phyloP scores from a whole-genome alignment of 2,888 invertebrate genomes.

The Diplolepis rosae region DNA sequence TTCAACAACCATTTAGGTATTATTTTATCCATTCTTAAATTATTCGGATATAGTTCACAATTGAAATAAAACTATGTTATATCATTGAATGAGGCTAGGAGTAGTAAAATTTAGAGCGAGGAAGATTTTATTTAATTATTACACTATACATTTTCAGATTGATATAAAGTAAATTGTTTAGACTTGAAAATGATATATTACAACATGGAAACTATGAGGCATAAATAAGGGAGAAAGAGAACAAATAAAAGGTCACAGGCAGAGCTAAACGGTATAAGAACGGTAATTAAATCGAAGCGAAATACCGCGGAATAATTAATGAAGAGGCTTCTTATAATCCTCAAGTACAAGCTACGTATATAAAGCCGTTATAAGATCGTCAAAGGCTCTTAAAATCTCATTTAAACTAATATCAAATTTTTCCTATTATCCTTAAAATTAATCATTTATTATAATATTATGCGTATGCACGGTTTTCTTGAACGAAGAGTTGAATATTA shows the following conservation, averaged over 20 bases:
- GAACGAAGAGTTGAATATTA: no score
- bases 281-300: slow-evolving; percentile 68
- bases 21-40: background rate
- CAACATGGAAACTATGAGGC: background rate
- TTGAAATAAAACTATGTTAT: background rate
- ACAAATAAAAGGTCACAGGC: slow-evolving; percentile 22
- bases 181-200: background rate
- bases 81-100: background rate
- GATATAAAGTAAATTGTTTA: background rate
- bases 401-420: background rate
- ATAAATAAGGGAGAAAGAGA: background rate
- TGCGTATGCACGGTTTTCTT: no score
- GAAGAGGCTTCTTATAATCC: slow-evolving; percentile 64
- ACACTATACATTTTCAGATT: no score
- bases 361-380: background rate
- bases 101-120: no score
- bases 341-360: slow-evolving; percentile 58
- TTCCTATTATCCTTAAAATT: background rate
- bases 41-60: background rate
- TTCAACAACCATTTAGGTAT: background rate
- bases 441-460: background rate
- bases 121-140: no score
- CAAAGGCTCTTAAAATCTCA: background rate
- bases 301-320: slow-evolving; percentile 70
- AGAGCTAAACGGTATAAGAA: slow-evolving; percentile 56